Evolutionary conservation across 2,888 invertebrate species (phyloP), one percentile per base, ranked within the genome.

Genomic region (Syritta pipiens): DNA sequence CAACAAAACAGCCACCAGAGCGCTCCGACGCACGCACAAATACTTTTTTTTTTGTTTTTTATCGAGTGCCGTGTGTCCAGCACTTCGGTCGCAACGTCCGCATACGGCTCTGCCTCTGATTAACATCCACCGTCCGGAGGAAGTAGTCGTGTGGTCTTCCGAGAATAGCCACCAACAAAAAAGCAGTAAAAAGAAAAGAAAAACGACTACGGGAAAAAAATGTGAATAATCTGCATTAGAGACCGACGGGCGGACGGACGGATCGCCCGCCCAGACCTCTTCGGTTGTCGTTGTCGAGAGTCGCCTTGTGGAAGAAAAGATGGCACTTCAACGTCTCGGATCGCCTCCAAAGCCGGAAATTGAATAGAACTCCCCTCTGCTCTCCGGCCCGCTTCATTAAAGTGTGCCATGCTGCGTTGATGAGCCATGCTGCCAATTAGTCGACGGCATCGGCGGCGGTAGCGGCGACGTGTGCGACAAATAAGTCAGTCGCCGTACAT

Each of bases 381-480:
- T 28, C 24, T 44, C n/a, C 37, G 9, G 4, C 37, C 4, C 14
- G n/a, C 14, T 37, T 37, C 14, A 49, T 32, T 62, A 69, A 69
- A 69, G 68, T 68, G 69, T 76, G 75, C 62, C 75, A 76, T 69
- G n/a, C n/a, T n/a, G n/a, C 69, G 55, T 69, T 55, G 55, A 62
- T 69, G 35, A 62, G 42, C 62, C 62, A 57, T 62, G 60, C 68
- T 62, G 60, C 53, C 55, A 59, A 60, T 53, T 60, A 75, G 37
- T 57, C 24, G 46, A 14, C 4, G 46, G 12, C 14, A 20, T 22
- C 22, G 51, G 49, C 12, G 7, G 26, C 12, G 30, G 42, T 22
- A 7, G 37, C 46, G 48, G 46, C 68, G 32, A 42, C 49, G 46
- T 59, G 68, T 60, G 75, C 55, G 75, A 75, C 68, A 62, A 75